phyloP scores from a whole-genome alignment of 2,888 invertebrate genomes.

The Argyra leucocephala region DNA sequence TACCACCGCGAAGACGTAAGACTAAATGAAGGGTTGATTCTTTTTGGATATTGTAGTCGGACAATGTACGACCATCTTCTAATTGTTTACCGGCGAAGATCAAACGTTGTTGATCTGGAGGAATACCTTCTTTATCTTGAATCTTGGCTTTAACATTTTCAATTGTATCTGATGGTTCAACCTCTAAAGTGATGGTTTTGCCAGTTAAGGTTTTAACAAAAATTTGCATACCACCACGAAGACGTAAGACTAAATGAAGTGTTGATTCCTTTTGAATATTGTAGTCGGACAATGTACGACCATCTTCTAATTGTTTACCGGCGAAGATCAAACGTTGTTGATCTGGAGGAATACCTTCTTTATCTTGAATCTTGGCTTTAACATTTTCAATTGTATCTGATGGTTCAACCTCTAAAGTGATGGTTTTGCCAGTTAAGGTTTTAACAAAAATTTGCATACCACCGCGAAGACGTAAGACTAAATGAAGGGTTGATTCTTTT shows the following conservation, averaged over 20 bases:
- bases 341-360: slow-evolving; percentile 20
- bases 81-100: slow-evolving; percentile 19
- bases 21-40: slow-evolving; percentile 19
- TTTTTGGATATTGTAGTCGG: slow-evolving; percentile 20
- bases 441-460: slow-evolving; percentile 24
- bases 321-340: slow-evolving; percentile 21
- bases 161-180: slow-evolving; percentile 19
- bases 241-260: slow-evolving; percentile 19
- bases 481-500: slow-evolving; percentile 27
- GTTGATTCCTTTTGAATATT: slow-evolving; percentile 20
- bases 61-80: slow-evolving; percentile 19
- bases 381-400: slow-evolving; percentile 21
- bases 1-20: slow-evolving; percentile 20
- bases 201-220: slow-evolving; percentile 20
- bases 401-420: slow-evolving; percentile 32
- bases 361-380: slow-evolving; percentile 19
- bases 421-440: slow-evolving; percentile 19
- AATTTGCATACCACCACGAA: slow-evolving; percentile 20
- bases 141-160: slow-evolving; percentile 20
- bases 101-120: slow-evolving; percentile 21
- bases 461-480: slow-evolving; percentile 27
- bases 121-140: slow-evolving; percentile 19
- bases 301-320: slow-evolving; percentile 19
- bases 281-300: slow-evolving; percentile 19
- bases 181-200: slow-evolving; percentile 19